Evolutionary conservation across 92 coral and sea anemone species (phyloP).

Genomic region (Isaurus tuberculatus): DNA sequence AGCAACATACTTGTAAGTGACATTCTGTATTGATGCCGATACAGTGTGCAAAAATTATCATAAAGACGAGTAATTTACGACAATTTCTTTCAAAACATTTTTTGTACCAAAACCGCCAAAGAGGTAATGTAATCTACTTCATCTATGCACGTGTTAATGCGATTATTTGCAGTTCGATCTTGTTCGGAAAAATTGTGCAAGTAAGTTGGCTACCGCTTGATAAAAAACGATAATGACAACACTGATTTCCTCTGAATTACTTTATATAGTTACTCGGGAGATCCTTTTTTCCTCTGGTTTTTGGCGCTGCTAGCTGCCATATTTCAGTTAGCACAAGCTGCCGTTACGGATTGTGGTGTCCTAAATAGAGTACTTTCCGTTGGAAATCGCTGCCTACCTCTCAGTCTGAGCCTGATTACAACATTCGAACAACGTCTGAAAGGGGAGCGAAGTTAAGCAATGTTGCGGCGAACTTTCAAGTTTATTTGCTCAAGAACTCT

Average conservation of each 20-base stretch:
- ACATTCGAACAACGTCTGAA: neutral
- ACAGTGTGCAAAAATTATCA: no score
- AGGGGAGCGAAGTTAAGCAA: no score
- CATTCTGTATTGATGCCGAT: no score
- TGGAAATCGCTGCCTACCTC: neutral
- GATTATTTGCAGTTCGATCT: neutral
- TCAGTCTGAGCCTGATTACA: neutral
- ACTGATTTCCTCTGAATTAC: no score
- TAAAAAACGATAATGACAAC: neutral
- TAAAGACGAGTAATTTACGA: no score
- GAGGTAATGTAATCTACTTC: neutral
- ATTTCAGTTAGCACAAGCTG: no score
- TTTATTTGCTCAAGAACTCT: no score
- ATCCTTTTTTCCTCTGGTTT: no score
- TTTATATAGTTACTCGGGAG: no score
- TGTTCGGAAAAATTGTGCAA: neutral
- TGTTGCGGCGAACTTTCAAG: no score
- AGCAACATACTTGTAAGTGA: no score
- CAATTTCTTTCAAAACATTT: neutral
- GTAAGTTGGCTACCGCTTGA: neutral
- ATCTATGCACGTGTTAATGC: neutral
- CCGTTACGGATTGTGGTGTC: neutral
- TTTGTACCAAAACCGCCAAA: neutral
- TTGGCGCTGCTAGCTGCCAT: no score
- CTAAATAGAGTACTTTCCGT: conserved; percentile 1